These are phyloP conservation scores for Amaurobius ferox DNA, from an alignment of 2,888 invertebrate genomes.

Conservation along the genomic window DNA sequence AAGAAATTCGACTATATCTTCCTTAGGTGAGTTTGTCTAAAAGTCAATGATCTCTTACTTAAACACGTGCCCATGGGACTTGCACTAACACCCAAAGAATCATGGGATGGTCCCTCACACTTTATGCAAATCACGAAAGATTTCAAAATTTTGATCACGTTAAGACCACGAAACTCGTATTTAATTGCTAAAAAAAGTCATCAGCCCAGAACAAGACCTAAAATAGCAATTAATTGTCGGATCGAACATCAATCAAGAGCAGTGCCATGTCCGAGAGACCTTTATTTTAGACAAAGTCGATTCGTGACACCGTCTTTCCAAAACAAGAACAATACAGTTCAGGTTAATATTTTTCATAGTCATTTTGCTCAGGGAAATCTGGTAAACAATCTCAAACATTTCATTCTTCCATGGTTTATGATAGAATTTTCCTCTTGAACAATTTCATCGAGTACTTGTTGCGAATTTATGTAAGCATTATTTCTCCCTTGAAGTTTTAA, in stretches of 20 bases:
- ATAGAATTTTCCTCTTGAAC: background rate
- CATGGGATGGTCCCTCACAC: conserved; percentile 46
- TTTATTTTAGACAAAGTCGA: no score
- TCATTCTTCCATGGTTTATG: background rate
- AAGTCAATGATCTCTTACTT: conserved; percentile 33
- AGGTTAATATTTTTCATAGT: no score
- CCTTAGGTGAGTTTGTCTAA: background rate
- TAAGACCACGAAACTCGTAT: conserved; percentile 26
- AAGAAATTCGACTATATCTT: conserved; percentile 46
- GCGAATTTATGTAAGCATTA: background rate
- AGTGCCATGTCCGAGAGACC: background rate
- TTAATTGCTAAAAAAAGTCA: conserved; percentile 68
- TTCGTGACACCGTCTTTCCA: no score
- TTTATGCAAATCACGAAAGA: conserved; percentile 59
- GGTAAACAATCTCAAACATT: no score
- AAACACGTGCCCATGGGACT: conserved; percentile 49
- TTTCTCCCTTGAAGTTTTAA: background rate
- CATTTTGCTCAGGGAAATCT: background rate
- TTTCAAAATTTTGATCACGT: conserved; percentile 52
- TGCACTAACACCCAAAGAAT: conserved; percentile 25
- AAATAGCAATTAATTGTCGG: conserved; percentile 43
- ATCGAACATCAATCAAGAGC: conserved; percentile 59
- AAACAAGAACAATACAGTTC: no score
- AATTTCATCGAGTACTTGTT: background rate
- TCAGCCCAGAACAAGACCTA: conserved; percentile 41